Evolutionary conservation across 2,888 invertebrate genomes (phyloP).

Genomic region (Leptinotarsa haldemani): DNA sequence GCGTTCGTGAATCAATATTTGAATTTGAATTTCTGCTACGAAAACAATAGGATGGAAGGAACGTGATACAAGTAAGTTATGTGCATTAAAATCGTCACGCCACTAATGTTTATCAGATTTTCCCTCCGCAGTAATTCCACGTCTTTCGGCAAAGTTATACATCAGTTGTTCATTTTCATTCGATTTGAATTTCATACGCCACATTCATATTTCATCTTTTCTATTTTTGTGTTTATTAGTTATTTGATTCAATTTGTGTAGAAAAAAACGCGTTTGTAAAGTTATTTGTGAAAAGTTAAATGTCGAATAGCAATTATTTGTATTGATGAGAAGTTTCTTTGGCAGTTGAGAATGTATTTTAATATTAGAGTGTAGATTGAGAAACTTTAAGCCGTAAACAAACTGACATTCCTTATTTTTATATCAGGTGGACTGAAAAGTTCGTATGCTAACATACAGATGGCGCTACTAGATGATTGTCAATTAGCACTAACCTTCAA

Average conservation of each 20-base stretch:
- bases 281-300: not conserved
- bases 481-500: no score
- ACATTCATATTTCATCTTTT: conserved; percentile 7
- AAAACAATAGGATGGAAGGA: conserved; percentile 77
- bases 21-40: conserved; percentile 14
- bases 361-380: no score
- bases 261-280: not conserved
- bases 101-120: conserved; percentile 23
- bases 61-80: conserved; percentile 80
- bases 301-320: not conserved
- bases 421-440: no score
- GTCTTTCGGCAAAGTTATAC: conserved; percentile 19
- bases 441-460: no score
- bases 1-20: not conserved
- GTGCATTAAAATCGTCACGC: conserved; percentile 29
- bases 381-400: no score
- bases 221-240: not conserved
- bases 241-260: not conserved
- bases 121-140: conserved; percentile 36
- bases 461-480: no score
- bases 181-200: conserved; percentile 3
- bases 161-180: conserved; percentile 21
- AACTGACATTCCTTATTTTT: no score
- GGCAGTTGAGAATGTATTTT: no score
- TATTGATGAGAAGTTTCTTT: no score